Evolutionary conservation across 2,113 vertebrate species (phyloP), one percentile per base, ranked within the genome.

Genomic region (Apteryx mantelli): DNA sequence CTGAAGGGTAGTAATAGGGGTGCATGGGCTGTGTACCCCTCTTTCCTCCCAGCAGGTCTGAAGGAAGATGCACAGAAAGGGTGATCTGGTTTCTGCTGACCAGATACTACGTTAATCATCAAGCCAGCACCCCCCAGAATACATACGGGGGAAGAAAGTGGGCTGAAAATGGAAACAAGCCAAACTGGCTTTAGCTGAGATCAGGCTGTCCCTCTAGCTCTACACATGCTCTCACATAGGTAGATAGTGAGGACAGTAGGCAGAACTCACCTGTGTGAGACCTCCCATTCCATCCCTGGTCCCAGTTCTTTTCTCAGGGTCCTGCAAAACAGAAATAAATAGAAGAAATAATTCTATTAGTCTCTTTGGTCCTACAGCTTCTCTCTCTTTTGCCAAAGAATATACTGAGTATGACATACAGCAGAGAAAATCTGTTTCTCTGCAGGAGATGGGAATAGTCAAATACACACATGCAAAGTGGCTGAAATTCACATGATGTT

Each of bases 1-100:
- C 17, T 24, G 52, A 78, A 65, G 16, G 22, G 52, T 46, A 60
- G 34, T 16, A 12, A 46, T 18, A 53, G 1, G 3, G 80, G 32
- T 7, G 13, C 1, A 0, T 4, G 44, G 28, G 15, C 36, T 44
- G 30, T 1, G 1, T 13, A 12, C 7, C 7, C 8, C 38, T 36
- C 36, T 60, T 18, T 71, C 28, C 42, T 58, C 20, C 38, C 13
- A 48, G 13, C 20, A 55, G 11, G 17, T 32, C 36, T 20, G 38
- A 68, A 81, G 40, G n/a, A 28, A 81, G 42, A 21, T 5, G 7
- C 56, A n/a, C n/a, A 56, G 68, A 32, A 25, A 36, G 20, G 32
- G 20, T 68, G 48, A 13, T 30, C 32, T 76, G 42, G 17, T 32
- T 86, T 90, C 82, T 40, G 56, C 42, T 50, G 32, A 40, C 65